A percentile compares a stretch with the other conserved stretches of the same genome.
Conservation (phyloP, 2,888 invertebrate genomes). For the Podotricha telesiphe region DNA sequence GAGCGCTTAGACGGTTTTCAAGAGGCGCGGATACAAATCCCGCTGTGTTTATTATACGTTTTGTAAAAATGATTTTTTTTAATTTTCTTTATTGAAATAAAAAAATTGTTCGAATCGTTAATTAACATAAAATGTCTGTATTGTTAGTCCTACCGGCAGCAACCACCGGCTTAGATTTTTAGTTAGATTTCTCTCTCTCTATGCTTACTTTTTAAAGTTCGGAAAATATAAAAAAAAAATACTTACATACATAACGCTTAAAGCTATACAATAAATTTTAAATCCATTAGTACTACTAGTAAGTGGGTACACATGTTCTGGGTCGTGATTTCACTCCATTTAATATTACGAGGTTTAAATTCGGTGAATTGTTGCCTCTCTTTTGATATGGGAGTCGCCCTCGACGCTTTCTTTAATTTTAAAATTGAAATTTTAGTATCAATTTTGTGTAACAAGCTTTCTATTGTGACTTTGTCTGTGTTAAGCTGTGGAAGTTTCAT, state of each 20-base stretch:
- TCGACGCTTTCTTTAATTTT: conserved; percentile 43
- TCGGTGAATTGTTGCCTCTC: conserved; percentile 75
- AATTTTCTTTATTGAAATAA: too few relatives aligned
- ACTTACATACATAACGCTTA: conserved; percentile 43
- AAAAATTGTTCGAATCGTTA: too few relatives aligned
- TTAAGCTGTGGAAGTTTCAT: background rate
- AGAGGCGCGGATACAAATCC: too few relatives aligned
- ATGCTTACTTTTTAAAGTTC: too few relatives aligned
- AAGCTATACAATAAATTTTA: conserved; percentile 79
- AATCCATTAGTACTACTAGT: conserved; percentile 78
- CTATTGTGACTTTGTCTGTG: background rate
- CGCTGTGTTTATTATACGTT: too few relatives aligned
- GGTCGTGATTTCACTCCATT: conserved; percentile 74
- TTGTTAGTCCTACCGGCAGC: too few relatives aligned
- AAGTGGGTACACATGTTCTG: conserved; percentile 77
- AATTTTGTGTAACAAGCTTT: background rate
- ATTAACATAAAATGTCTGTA: too few relatives aligned
- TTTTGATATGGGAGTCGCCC: conserved; percentile 58
- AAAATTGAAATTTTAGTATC: conserved; percentile 40
- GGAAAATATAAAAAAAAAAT: background rate
- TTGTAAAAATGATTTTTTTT: too few relatives aligned
- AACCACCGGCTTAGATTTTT: too few relatives aligned
- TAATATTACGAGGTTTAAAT: conserved; percentile 82
- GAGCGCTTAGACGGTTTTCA: too few relatives aligned
- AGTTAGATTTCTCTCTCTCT: too few relatives aligned